Conservation (phyloP, 2,113 vertebrate genomes). For the Anguilla japonica region DNA sequence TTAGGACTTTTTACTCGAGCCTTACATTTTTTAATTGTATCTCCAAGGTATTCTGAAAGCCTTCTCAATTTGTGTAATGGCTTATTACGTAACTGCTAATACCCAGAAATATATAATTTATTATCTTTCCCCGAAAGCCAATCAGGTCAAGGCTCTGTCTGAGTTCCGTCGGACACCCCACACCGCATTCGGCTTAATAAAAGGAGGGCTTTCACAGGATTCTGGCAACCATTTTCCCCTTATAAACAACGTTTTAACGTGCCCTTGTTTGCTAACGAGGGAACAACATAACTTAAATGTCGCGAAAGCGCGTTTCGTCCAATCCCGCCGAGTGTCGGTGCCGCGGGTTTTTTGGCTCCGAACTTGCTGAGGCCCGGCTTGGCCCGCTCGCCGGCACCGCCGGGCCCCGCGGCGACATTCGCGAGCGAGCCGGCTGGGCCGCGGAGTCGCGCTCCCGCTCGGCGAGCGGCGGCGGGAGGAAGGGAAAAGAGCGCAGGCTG, state of each 20-base stretch:
- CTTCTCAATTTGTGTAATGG: background rate
- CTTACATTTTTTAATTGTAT: conserved; percentile 23
- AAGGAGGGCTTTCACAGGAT: background rate
- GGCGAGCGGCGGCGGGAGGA: background rate
- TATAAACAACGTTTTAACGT: background rate
- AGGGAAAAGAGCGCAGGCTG: background rate
- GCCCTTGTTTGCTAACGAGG: conserved; percentile 10
- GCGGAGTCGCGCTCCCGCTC: background rate
- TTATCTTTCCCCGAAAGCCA: background rate
- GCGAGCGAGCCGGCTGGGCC: background rate
- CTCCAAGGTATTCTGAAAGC: background rate
- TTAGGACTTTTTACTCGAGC: conserved; percentile 16
- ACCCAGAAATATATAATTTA: conserved; percentile 6
- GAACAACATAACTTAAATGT: background rate
- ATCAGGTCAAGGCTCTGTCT: background rate
- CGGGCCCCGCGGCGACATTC: background rate
- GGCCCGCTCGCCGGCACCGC: background rate
- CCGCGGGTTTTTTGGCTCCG: background rate
- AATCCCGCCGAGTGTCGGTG: background rate
- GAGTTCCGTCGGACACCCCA: background rate
- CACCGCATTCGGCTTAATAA: background rate
- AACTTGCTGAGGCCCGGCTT: background rate
- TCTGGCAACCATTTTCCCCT: background rate
- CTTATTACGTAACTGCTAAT: background rate
- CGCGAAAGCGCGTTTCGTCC: background rate